Evolutionary conservation across 92 coral and sea anemone species (phyloP).

Genomic region (Phenganax stokvisi): DNA sequence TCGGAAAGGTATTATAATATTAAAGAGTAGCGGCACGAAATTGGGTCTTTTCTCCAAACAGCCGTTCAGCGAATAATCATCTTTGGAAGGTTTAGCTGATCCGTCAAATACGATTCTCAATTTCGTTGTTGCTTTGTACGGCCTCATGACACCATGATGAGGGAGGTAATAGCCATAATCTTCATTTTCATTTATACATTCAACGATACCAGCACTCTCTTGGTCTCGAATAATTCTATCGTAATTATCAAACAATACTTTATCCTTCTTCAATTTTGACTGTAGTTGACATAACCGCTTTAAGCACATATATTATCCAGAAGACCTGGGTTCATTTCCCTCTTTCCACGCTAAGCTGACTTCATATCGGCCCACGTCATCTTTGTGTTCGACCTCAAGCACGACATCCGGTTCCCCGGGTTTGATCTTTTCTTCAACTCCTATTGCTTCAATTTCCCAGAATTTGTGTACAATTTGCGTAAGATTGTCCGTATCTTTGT

Average conservation of each 20-base stretch:
- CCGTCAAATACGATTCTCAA: constrained; percentile 57
- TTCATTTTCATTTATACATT: background rate
- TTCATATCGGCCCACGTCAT: background rate
- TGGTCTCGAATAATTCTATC: background rate
- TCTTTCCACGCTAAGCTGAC: constrained; percentile 14
- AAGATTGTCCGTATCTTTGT: background rate
- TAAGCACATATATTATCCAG: background rate
- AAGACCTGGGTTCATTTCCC: background rate
- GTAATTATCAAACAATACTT: background rate
- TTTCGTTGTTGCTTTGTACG: constrained; percentile 12
- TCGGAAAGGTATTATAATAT: constrained; percentile 41
- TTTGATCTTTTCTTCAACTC: background rate
- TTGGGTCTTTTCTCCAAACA: constrained; percentile 43
- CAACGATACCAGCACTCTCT: background rate
- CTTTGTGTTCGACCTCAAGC: background rate
- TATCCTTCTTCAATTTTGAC: background rate
- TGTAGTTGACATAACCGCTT: background rate
- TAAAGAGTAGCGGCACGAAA: constrained; percentile 24
- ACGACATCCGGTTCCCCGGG: background rate
- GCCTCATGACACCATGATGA: background rate
- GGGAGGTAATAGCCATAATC: background rate
- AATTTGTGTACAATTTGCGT: background rate
- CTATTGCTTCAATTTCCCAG: background rate
- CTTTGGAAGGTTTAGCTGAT: constrained; percentile 42
- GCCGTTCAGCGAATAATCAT: constrained; percentile 52